Evolutionary conservation across 2,888 invertebrate genomes (phyloP).

Genomic region (Dendrolimus houi): DNA sequence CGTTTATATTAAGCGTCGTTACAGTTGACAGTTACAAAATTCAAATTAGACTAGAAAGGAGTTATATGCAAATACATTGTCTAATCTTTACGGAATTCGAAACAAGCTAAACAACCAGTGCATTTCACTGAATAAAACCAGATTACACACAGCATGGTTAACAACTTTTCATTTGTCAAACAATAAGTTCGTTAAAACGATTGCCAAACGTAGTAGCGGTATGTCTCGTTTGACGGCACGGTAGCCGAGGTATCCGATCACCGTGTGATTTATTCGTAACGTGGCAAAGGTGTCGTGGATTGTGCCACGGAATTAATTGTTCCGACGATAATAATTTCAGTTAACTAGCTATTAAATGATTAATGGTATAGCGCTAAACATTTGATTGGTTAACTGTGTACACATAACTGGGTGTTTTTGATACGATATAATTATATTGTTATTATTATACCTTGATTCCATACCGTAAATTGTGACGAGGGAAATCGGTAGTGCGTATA

Average conservation of each 20-base stretch:
- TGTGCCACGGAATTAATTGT: constrained; percentile 45
- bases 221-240: constrained; percentile 19
- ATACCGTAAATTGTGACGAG: too few relatives aligned
- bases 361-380: too few relatives aligned
- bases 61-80: background rate
- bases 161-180: background rate
- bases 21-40: background rate
- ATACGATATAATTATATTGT: too few relatives aligned
- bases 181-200: constrained; percentile 5
- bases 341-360: constrained; percentile 17
- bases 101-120: constrained; percentile 1
- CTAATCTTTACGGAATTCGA: background rate
- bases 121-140: background rate
- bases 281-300: constrained; percentile 34
- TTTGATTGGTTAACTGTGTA: too few relatives aligned
- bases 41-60: background rate
- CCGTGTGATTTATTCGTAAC: constrained; percentile 41
- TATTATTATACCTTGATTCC: too few relatives aligned
- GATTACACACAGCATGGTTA: background rate
- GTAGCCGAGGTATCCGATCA: constrained; percentile 42
- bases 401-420: too few relatives aligned
- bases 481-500: too few relatives aligned
- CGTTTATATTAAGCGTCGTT: background rate
- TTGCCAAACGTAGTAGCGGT: constrained; percentile 9
- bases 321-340: constrained; percentile 36